These are phyloP conservation scores for Meliscaeva auricollis DNA, from an alignment of 2,888 invertebrate genomes.

Conservation along the genomic window DNA sequence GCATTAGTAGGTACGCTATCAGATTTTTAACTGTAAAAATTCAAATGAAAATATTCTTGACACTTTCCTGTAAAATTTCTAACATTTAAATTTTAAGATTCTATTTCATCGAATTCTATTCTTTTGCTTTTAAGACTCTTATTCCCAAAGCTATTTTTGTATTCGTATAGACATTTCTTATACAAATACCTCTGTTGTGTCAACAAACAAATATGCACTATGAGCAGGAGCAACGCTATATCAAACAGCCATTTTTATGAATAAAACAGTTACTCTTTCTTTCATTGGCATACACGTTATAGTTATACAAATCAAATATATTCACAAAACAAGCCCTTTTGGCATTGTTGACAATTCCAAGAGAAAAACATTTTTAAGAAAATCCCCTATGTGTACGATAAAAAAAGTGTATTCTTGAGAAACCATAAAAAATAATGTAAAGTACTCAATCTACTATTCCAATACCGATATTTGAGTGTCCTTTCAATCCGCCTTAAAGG, in stretches of 20 bases:
- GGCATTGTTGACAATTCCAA: not conserved
- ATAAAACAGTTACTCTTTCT: conserved; percentile 18
- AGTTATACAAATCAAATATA: conserved; percentile 18
- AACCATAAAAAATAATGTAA: conserved; percentile 54
- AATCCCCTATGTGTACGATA: not conserved
- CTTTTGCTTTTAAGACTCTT: not conserved
- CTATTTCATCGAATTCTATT: not conserved
- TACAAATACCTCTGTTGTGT: not conserved
- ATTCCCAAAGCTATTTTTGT: not conserved
- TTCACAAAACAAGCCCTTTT: not conserved
- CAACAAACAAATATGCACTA: not conserved
- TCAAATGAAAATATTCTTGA: too few relatives aligned
- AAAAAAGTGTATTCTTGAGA: conserved; percentile 1
- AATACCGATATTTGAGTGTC: conserved; percentile 28
- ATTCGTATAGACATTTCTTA: not conserved
- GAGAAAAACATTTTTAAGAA: too few relatives aligned
- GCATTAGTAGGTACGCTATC: too few relatives aligned
- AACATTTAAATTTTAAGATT: too few relatives aligned
- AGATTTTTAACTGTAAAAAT: too few relatives aligned
- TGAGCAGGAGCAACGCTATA: not conserved
- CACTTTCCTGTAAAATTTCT: too few relatives aligned
- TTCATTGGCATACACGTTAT: not conserved
- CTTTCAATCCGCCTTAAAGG: conserved; percentile 71
- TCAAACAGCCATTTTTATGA: conserved; percentile 15
- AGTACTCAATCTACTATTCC: conserved; percentile 38